Base-by-base conservation (phyloP, 2,888 invertebrate species). In the Andrena haemorrhoa region DNA sequence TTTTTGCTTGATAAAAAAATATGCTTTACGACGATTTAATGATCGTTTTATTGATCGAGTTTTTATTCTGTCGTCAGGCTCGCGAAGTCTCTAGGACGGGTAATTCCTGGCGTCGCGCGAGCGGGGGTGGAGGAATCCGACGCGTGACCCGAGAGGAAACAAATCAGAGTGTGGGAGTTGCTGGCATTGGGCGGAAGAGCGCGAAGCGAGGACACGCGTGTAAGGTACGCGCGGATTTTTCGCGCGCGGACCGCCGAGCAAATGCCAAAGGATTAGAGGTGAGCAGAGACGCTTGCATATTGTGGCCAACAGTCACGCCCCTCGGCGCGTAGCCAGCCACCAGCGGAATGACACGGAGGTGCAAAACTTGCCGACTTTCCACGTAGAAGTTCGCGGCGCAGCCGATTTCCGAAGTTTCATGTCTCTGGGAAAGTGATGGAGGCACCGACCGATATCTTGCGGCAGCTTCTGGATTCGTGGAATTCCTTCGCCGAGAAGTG, bases 141-240 rank as follows among this genome's bases (percentile, higher is more conserved):
- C 63, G 60, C 72, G 75, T 61, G 82, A 82, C 65, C 82, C 75
- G 65, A 73, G 76, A 2, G 76, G 58, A 73, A 82, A 82, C 78
- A 82, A 88, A 89, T 88, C 88, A 76, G 86, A 90, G 89, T 90
- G 90, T 92, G 90, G 91, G 92, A 92, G 92, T 91, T 79, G 87
- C 61, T 65, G 73, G 75, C 83, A 79, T 91, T 90, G 88, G 85
- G 68, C 78, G 85, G 85, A 82, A 79, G 73, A 79, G 74, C 64
- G 35, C 53, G 63, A 41, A 16, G 61, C 41, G 65, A 66, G 66
- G 74, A 53, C 86, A 75, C 84, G 71, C 51, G 77, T 70, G 49
- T 26, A n/a, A 56, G 65, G 29, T 41, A 85, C 70, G 72, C 71
- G 33, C 12, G 72, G 60, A 68, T 75, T 77, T 75, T 75, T 64